Evolutionary conservation across 64 coral and sea anemone species (phyloP), one percentile per base, ranked within the genome.

Genomic region (Actinia equina): DNA sequence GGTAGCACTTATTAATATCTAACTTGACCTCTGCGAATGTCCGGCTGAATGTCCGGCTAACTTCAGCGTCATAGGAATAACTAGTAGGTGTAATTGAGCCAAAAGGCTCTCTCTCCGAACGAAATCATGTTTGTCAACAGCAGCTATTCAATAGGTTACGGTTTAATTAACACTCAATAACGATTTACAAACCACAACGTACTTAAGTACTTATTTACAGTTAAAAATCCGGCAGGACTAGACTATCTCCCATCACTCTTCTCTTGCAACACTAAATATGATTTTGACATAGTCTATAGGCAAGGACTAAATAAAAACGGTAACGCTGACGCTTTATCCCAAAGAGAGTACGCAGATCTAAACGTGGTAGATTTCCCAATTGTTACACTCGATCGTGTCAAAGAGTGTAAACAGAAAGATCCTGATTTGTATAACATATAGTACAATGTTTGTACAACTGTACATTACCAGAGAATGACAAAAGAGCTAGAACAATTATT

Each of bases 281-380:
- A 89, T 43, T 89, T 89, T 25, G 87, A 89, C 22, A 89, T 89
- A 45, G 5, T 43, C 19, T 79, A 89, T 58, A 77, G 77, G 3
- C 87, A 77, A 64, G 87, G 87, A 0, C 30, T 37, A 37, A 46
- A 1, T 51, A 43, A 60, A 7, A 52, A 88, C 53, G 77, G 46
- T 14, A 88, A 88, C 42, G 87, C 87, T 2, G 87, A 88, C 46
- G 77, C 77, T 0, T 53, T 89, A 16, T 83, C 87, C 0, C 53
- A 58, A 18, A 74, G 77, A 12, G 27, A 30, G 0, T 89, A 89
- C 20, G 16, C 65, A 18, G 27, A 56, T 0, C 11, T 89, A 1
- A 62, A 77, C 5, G 77, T 77, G 4, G 45, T 64, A 63, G 78
- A 89, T 27, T 14, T 82, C 2, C 77, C 87, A 52, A 79, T 15